Base-by-base conservation (phyloP, 2,888 invertebrate genomes). In the Bhutanitis thaidina region DNA sequence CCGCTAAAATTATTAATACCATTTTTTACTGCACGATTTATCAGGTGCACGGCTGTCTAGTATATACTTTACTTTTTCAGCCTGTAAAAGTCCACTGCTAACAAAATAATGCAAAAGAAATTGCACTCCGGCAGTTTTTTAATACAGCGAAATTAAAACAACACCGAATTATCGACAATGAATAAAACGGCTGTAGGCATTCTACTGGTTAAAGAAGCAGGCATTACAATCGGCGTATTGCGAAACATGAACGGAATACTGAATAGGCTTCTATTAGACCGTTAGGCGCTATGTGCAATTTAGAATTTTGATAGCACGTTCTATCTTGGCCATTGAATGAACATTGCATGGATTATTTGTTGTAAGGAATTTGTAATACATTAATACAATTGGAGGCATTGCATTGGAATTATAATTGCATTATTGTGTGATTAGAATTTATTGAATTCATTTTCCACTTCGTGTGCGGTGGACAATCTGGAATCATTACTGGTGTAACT, bases 401-500 rank as follows among this genome's bases (percentile, higher is more conserved):
- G 59, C 60, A 61, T 64, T 66, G 62, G 68, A 69, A 70, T 72
- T 59, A 67, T 74, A 79, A 78, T 75, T 68, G 67, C 60, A 62
- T 55, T 55, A 54, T 54, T 62, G 58, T 77, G 75, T 74, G 74
- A 69, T 67, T 59, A 65, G 78, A 76, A 77, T 79, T 63, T 51
- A 61, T 56, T 58, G 56, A 58, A 34, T 39, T 47, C n/a, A 34
- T 65, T 60, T 56, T 56, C 41, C 43, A 56, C 56, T 53, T 51
- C 61, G 52, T 55, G 57, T 58, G 55, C 40, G 60, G 64, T 14
- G 27, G 13, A 25, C 34, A 16, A 12, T 56, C 52, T 56, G 58
- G 40, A 52, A 56, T 61, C n/a, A 60, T 56, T 55, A 56, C 58
- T 32, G 35, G 25, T 36, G 29, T 48, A 27, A 49, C 37, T 34